Percentiles rank a stretch among this genome's conserved stretches.
Evolutionary conservation across 2,113 vertebrate species (phyloP).

Genomic region (Rhynchomys soricoides): DNA sequence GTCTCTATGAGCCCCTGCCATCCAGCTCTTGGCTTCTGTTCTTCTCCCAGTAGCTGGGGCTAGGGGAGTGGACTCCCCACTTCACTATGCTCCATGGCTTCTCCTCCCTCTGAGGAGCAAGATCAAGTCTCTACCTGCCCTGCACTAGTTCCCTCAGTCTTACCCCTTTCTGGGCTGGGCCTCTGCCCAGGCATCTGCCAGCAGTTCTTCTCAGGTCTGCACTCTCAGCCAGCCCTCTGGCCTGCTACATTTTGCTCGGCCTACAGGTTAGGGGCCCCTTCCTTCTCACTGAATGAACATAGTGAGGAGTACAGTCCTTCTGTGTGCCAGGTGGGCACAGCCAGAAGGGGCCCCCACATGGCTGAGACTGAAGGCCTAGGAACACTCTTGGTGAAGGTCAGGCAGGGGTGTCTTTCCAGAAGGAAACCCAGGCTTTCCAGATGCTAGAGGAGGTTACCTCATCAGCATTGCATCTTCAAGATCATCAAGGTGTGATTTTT

Average conservation of each 20-base stretch:
- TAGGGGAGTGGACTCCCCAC: neutral
- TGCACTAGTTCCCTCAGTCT: neutral
- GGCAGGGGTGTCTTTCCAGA: neutral
- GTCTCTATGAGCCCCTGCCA: rapidly evolving
- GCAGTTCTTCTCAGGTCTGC: neutral
- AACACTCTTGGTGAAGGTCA: neutral
- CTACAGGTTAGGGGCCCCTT: rapidly evolving
- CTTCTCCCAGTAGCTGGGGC: no score
- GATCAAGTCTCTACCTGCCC: neutral
- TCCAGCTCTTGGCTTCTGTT: neutral
- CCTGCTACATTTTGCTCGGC: neutral
- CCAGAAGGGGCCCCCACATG: rapidly evolving
- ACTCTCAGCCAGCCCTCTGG: neutral
- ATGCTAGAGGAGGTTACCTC: rapidly evolving
- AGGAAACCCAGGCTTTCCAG: neutral
- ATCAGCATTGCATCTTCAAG: no score
- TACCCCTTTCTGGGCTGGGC: neutral
- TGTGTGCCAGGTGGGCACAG: neutral
- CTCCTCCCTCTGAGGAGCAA: neutral
- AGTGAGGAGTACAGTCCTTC: neutral
- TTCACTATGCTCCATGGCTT: neutral
- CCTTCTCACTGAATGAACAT: neutral
- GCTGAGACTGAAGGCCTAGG: neutral
- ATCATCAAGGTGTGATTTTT: neutral
- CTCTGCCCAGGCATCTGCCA: neutral